Base-by-base conservation (phyloP, 53 echinoderm and acorn worm species). In the Echinarachnius parma region DNA sequence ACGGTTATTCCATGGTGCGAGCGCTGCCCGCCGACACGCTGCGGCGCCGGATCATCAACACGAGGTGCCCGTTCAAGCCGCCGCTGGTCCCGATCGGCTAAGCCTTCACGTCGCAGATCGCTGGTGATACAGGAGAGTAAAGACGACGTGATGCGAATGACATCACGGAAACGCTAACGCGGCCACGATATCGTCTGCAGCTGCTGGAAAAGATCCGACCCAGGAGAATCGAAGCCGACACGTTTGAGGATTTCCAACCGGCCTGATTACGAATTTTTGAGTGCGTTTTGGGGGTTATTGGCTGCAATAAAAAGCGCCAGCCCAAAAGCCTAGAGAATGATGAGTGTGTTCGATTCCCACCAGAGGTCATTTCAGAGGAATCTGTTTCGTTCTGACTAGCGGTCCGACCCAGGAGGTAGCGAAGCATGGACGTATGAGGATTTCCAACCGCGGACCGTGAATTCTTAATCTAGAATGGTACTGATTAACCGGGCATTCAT, bases 21-120 rank as follows among this genome's bases (percentile, higher is more conserved):
- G 70, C 70, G 33, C 9, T 69, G 53, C 70, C 70, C 31, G 53
- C 70, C 34, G n/a, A n/a, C n/a, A 69, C 70, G 33, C 70, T 53
- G 34, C 53, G 52, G 11, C 33, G 70, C 11, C 18, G 27, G 25
- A 69, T 69, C 70, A 69, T 53, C 53, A 69, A 69, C 19, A 9
- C 33, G 21, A 52, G 70, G 0, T 69, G 35, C 14, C 3, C 25
- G 0, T 69, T 69, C 54, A 50, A 53, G 54, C 70, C 70, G n/a
- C 53, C 70, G 13, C 53, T 69, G 35, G n/a, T n/a, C 53, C 70
- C 34, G 53, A 34, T 25, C 33, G 70, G 9, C 70, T 69, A 9
- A 69, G 70, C 35, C 35, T 69, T 2, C 70, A 35, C 53, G n/a
- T 34, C 53, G 0, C 31, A 69, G 37, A 69, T 69, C n/a, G 70